Evolutionary conservation across 2,888 invertebrate genomes (phyloP).

Genomic region (Arctia plantaginis): DNA sequence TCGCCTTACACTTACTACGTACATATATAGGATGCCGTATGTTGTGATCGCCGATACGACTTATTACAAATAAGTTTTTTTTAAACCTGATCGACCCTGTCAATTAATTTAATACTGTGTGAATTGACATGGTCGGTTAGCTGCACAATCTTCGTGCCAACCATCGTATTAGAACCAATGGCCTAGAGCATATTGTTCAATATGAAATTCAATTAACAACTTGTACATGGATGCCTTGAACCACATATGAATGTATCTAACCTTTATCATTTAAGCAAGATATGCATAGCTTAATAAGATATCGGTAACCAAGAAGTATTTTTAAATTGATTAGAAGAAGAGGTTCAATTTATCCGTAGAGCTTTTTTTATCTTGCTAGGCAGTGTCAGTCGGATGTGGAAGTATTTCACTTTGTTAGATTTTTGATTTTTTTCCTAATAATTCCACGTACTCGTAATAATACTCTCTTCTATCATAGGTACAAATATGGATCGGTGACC

Average conservation of each 20-base stretch:
- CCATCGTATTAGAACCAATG: constrained; percentile 22
- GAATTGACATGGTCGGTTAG: constrained; percentile 2
- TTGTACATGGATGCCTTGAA: constrained; percentile 45
- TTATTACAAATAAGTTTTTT: neutral
- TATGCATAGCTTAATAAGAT: neutral
- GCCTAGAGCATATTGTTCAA: constrained; percentile 45
- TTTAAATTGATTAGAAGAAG: neutral
- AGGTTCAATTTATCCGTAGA: too few relatives aligned
- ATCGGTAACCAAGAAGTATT: neutral
- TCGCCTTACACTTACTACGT: neutral
- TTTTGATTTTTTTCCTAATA: too few relatives aligned
- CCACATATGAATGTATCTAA: constrained; percentile 40
- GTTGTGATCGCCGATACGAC: neutral
- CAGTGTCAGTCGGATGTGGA: too few relatives aligned
- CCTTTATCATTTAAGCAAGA: constrained; percentile 20
- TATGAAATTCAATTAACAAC: constrained; percentile 43
- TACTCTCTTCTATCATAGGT: too few relatives aligned
- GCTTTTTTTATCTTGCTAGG: too few relatives aligned
- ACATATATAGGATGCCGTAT: neutral
- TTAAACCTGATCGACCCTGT: constrained; percentile 1
- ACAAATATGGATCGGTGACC: too few relatives aligned
- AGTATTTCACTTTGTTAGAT: too few relatives aligned
- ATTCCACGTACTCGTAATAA: too few relatives aligned
- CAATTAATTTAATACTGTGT: constrained; percentile 7
- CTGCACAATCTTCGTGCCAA: constrained; percentile 33